phyloP scores from a whole-genome alignment of 2,888 invertebrate species.

The Metallyticus violacea region DNA sequence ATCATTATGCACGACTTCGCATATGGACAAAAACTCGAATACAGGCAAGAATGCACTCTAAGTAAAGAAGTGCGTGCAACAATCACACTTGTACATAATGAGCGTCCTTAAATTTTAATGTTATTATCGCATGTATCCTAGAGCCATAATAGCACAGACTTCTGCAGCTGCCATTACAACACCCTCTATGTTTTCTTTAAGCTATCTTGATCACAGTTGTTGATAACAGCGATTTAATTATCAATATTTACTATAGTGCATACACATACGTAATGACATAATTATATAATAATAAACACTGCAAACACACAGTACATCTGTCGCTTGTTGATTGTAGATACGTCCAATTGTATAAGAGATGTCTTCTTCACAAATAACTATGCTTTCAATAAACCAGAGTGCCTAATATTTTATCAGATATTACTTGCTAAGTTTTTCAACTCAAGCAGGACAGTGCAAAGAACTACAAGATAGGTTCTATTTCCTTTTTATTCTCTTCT shows the following conservation, averaged over 20 bases:
- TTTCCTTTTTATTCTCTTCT: neutral
- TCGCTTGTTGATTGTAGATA: neutral
- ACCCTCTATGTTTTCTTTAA: neutral
- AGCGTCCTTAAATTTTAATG: conserved; percentile 3
- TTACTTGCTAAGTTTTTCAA: neutral
- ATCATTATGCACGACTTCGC: neutral
- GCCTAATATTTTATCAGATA: neutral
- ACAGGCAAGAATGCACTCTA: neutral
- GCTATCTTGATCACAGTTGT: neutral
- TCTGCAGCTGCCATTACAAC: neutral
- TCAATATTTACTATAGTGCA: neutral
- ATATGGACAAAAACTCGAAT: neutral
- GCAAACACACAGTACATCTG: neutral
- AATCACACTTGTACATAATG: neutral
- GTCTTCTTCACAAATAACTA: neutral
- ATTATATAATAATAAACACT: neutral
- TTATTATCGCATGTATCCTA: conserved; percentile 22
- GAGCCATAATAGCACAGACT: conserved; percentile 1
- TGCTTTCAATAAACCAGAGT: neutral
- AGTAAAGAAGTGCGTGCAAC: neutral
- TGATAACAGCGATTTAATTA: neutral
- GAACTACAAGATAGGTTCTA: neutral
- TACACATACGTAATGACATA: neutral
- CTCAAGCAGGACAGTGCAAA: neutral
- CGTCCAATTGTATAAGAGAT: neutral